Conservation (phyloP, 1,140 invertebrate species). For the Battus philenor region DNA sequence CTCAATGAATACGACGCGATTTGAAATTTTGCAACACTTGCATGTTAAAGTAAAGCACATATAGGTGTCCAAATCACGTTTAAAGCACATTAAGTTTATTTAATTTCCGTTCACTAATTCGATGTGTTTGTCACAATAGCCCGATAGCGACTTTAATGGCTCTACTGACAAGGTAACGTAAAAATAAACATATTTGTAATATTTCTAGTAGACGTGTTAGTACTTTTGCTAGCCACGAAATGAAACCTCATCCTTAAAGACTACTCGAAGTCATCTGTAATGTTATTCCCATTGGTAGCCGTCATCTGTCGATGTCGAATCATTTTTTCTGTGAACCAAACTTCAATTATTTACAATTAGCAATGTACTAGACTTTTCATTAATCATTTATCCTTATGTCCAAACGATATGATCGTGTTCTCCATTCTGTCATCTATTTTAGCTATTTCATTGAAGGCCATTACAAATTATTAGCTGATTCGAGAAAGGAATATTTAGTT, state of each 20-base stretch:
- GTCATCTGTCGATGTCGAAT: neutral
- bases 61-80: slow-evolving; percentile 2
- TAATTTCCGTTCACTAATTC: slow-evolving; percentile 64
- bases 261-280: slow-evolving; percentile 10
- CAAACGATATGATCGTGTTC: too few relatives aligned
- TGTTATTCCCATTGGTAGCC: slow-evolving; percentile 4
- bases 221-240: slow-evolving; percentile 15
- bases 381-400: too few relatives aligned
- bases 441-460: neutral
- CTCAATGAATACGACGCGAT: neutral
- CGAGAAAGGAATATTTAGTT: too few relatives aligned
- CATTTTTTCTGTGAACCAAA: too few relatives aligned
- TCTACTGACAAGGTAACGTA: slow-evolving; percentile 90
- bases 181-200: slow-evolving; percentile 39
- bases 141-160: slow-evolving; percentile 91
- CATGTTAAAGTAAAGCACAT: slow-evolving; percentile 12
- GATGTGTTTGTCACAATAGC: slow-evolving; percentile 79
- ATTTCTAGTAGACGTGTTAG: slow-evolving; percentile 33
- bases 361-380: too few relatives aligned
- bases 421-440: neutral
- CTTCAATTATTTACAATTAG: too few relatives aligned
- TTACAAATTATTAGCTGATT: neutral
- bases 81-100: slow-evolving; percentile 27
- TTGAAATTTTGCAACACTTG: slow-evolving; percentile 15
- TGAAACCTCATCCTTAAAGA: neutral